Evolutionary conservation across 2,797 vertebrate species (phyloP), one percentile per base, ranked within the genome.

Genomic region (Acanthurus leucopareius): DNA sequence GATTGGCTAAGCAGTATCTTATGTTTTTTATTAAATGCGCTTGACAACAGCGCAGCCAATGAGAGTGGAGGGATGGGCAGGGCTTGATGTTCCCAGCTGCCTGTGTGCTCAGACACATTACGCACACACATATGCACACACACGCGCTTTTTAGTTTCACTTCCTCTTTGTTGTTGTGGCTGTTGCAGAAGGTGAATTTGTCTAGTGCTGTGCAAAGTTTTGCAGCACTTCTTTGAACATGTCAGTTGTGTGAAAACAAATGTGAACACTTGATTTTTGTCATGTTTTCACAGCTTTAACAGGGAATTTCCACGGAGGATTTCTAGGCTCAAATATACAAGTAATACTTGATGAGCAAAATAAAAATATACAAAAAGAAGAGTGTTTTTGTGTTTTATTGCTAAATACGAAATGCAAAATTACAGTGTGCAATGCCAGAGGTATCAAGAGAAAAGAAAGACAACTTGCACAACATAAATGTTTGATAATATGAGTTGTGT

Each of bases 1-100:
- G 82, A 95, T 96, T 95, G 94, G 95, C 79, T 80, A 15, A 58
- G 20, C 6, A 17, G 15, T 2, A 28, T 63, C 81, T 85, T 88
- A 61, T 83, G 40, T 90, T 88, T 86, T 44, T 76, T 66, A 38
- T 81, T 79, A 83, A 82, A 89, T 82, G 73, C 0, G 54, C 95
- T 80, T 92, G 76, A 92, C 92, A 35, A 96, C 95, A 96, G 79
- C 63, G 3, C 69, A 88, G 87, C 95, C 95, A 95, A 95, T 96
- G 73, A 90, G 84, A 89, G 77, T 0, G 17, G 56, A 75, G 79
- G 7, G 0, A 49, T 48, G 79, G 92, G 90, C 17, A 81, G 68
- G 79, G 88, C 73, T 68, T 19, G 20, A 80, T 77, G 83, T 84
- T 84, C 83, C 80, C 79, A 83, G 88, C 85, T 89, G 86, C 84